Evolutionary conservation across 2,888 invertebrate genomes (phyloP), one percentile per base, ranked within the genome.

Genomic region (Brachypalpus laphriformis): DNA sequence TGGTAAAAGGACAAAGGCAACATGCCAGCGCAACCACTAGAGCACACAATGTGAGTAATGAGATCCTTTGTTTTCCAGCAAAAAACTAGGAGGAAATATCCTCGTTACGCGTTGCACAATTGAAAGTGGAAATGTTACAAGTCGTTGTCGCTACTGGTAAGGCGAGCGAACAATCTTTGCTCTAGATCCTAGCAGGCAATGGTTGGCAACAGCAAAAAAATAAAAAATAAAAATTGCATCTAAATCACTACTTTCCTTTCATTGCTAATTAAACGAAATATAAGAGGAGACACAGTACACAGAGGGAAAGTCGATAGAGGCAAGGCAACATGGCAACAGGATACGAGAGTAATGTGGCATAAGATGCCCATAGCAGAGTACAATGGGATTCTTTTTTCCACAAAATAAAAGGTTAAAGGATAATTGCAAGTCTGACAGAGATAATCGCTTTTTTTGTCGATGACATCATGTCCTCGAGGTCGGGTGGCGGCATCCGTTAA

Each of bases 81-180:
- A 47, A 47, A 57, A 22, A 8, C 47, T 11, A 8, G 28, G 31
- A 54, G 56, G 71, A 78, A 71, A 57, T 65, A 56, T 71, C 54
- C 71, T 71, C 57, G 61, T 65, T 57, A 65, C 49, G 70, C 71
- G 61, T 31, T 57, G 18, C 28, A 56, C 63, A 71, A 78, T 57
- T 78, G 56, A 57, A 71, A 56, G 70, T 76, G 76, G 61, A 70
- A 68, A 77, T 59, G 76, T 68, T 71, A 71, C 78, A 65, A 71
- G 54, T 63, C 37, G 31, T 14, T 11, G 18, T 34, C 31, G 8
- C 3, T n/a, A 14, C 28, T 28, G 31, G 14, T 34, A 28, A 5
- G 42, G 34, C 28, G 25, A 7, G 18, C 2, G 25, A 22, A 6
- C 22, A 78, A 63, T 71, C 57, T 47, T 63, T 71, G 47, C 71